Evolutionary conservation across 2,113 vertebrate species (phyloP).

Genomic region (Pelmatolapia mariae): DNA sequence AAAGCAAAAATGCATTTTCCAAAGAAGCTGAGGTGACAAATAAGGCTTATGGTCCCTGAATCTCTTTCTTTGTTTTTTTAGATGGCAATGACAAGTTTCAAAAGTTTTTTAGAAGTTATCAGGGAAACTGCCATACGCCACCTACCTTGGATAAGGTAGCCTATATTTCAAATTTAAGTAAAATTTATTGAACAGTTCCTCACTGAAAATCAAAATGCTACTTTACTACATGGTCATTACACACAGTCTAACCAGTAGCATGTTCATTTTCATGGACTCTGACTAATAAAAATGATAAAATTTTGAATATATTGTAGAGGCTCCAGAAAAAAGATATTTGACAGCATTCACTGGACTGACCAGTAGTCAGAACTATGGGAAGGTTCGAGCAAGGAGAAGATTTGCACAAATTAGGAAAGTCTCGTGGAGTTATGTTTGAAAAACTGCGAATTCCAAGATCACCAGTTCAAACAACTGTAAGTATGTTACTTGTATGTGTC

Average conservation of each 20-base stretch:
- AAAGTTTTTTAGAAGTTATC: neutral
- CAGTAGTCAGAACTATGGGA: too few species aligned
- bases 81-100: neutral
- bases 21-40: neutral
- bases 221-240: neutral
- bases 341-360: too few species aligned
- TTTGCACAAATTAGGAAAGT: too few species aligned
- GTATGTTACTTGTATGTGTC: too few species aligned
- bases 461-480: too few species aligned
- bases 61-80: neutral
- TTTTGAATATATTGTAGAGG: too few species aligned
- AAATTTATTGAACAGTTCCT: neutral
- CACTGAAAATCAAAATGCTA: neutral
- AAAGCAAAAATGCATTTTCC: neutral
- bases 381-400: too few species aligned
- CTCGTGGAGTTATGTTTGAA: too few species aligned
- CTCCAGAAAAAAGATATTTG: too few species aligned
- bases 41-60: neutral
- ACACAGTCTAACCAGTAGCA: neutral
- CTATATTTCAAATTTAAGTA: neutral
- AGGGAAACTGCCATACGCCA: neutral
- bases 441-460: too few species aligned
- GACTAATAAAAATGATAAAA: too few species aligned
- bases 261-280: neutral
- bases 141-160: neutral